Evolutionary conservation across 2,113 vertebrate genomes (phyloP).

Genomic region (Hippoglossus stenolepis): DNA sequence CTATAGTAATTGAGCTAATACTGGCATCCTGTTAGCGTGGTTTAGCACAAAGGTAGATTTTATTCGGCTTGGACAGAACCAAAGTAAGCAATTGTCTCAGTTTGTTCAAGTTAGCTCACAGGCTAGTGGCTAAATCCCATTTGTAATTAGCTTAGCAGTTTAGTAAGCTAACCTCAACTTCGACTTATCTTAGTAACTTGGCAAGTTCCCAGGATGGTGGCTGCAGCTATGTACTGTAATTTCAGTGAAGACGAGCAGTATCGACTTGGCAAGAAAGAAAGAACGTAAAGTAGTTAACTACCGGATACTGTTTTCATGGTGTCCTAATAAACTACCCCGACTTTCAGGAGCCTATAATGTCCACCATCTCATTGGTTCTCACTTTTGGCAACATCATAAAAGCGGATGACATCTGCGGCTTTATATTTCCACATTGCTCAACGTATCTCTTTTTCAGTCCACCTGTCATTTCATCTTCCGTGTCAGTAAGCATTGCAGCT

Average conservation of each 20-base stretch:
- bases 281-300: background rate
- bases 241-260: background rate
- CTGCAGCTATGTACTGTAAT: background rate
- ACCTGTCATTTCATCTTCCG: constrained; percentile 66
- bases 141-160: background rate
- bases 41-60: too few relatives aligned
- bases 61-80: too few relatives aligned
- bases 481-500: constrained; percentile 50
- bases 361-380: background rate
- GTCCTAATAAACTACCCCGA: constrained; percentile 25
- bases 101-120: background rate
- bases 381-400: constrained; percentile 60
- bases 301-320: background rate
- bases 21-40: too few relatives aligned
- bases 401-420: constrained; percentile 48
- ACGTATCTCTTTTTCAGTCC: constrained; percentile 54
- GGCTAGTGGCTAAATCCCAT: too few relatives aligned
- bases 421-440: constrained; percentile 50
- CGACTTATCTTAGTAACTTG: background rate
- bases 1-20: too few relatives aligned
- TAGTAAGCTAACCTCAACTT: background rate
- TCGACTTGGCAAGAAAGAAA: background rate
- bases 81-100: background rate
- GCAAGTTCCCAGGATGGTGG: background rate
- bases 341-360: background rate